Percentiles rank a stretch among this genome's conserved stretches.
Evolutionary conservation across 2,797 vertebrate species (phyloP).

Genomic region (Peromyscus aztecus): DNA sequence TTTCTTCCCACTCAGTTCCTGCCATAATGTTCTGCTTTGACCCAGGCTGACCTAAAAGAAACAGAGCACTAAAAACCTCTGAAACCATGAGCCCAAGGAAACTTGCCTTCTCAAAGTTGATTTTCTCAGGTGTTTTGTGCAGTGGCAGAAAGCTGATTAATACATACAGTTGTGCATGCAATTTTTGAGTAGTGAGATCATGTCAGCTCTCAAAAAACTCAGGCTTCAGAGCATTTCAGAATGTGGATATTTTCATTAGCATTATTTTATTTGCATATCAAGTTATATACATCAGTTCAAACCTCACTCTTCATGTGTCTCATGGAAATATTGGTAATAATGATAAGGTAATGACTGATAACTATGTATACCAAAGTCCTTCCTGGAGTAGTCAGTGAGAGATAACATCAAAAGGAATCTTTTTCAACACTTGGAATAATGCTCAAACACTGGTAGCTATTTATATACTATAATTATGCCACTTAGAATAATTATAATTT

Average conservation of each 20-base stretch:
- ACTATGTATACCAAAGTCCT: neutral
- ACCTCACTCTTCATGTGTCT: neutral
- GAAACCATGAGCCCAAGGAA: neutral
- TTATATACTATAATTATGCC: conserved; percentile 6
- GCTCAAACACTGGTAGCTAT: conserved; percentile 35
- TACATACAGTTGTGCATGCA: neutral
- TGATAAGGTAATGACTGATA: neutral
- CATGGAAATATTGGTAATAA: conserved; percentile 36
- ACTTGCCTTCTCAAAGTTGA: neutral
- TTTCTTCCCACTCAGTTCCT: neutral
- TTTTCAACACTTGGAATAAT: conserved; percentile 12
- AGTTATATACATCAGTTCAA: conserved; percentile 54
- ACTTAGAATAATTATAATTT: conserved; percentile 61
- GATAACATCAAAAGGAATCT: conserved; percentile 7
- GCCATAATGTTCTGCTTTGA: neutral
- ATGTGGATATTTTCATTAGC: neutral
- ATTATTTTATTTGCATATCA: neutral
- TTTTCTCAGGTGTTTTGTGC: neutral
- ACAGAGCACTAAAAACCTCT: neutral
- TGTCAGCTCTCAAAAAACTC: neutral
- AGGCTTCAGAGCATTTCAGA: neutral
- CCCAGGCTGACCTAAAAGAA: neutral
- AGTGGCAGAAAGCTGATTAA: neutral
- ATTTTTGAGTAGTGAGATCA: neutral
- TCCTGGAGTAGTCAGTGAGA: conserved; percentile 21